Evolutionary conservation across 1,140 invertebrate genomes (phyloP).

Genomic region (Brachionus plicatilis): DNA sequence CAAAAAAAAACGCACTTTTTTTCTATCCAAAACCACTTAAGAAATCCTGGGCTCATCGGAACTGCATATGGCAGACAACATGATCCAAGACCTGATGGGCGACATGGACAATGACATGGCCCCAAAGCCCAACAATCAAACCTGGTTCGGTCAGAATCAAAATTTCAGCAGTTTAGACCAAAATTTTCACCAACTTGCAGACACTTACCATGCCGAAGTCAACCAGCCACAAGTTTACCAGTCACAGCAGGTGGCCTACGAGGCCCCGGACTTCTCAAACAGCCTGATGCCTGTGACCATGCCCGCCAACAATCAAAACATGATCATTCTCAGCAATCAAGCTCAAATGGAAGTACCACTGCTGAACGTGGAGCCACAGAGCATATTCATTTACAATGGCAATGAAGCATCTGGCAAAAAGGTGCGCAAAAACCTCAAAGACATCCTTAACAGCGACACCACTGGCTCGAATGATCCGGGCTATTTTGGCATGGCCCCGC

Average conservation of each 20-base stretch:
- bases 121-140: not conserved
- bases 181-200: not conserved
- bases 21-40: not conserved
- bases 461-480: not conserved
- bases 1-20: not conserved
- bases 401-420: not conserved
- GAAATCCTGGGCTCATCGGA: slow-evolving; percentile 17
- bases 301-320: not conserved
- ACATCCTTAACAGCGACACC: not conserved
- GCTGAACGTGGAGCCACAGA: not conserved
- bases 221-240: not conserved
- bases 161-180: not conserved
- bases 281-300: not conserved
- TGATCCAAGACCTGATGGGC: slow-evolving; percentile 36
- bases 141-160: not conserved
- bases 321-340: not conserved
- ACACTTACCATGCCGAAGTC: not conserved
- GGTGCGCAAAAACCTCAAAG: not conserved
- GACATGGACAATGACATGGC: not conserved
- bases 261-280: not conserved
- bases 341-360: not conserved
- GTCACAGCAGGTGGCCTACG: not conserved
- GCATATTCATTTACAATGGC: slow-evolving; percentile 2
- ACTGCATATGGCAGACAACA: slow-evolving; percentile 26
- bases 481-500: not conserved